A percentile compares a stretch with the other conserved stretches of the same genome.
phyloP scores from a whole-genome alignment of 2,888 invertebrate species.

The Microctonus brassicae region DNA sequence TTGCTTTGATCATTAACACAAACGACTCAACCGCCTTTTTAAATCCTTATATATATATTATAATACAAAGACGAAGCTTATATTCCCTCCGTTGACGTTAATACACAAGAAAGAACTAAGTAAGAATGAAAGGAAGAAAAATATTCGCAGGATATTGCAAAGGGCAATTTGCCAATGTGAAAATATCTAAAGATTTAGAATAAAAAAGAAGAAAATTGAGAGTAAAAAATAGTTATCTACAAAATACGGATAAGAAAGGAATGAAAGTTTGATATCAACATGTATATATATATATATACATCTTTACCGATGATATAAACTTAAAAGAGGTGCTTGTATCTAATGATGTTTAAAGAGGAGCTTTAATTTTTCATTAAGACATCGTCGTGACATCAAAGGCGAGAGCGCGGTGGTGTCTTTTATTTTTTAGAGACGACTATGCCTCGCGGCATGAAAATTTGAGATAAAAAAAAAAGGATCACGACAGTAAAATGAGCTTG shows the following conservation, averaged over 20 bases:
- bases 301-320: constrained; percentile 42
- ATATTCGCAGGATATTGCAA: constrained; percentile 15
- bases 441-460: constrained; percentile 55
- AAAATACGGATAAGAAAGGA: background rate
- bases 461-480: background rate
- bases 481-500: no score
- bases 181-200: constrained; percentile 15
- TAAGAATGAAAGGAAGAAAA: background rate
- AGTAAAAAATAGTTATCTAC: background rate
- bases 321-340: constrained; percentile 63
- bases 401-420: constrained; percentile 52
- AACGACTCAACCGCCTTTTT: background rate
- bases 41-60: background rate
- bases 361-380: constrained; percentile 70
- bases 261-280: constrained; percentile 19
- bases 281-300: background rate
- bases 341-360: constrained; percentile 69
- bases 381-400: constrained; percentile 64
- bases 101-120: background rate
- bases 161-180: constrained; percentile 12
- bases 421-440: constrained; percentile 62
- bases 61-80: background rate
- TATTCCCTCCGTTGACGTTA: background rate
- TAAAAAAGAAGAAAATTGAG: background rate
- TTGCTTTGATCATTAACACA: background rate